Percentiles rank a stretch among this genome's conserved stretches.
Evolutionary conservation across 2,888 invertebrate species (phyloP).

Genomic region (Mimas tiliae): DNA sequence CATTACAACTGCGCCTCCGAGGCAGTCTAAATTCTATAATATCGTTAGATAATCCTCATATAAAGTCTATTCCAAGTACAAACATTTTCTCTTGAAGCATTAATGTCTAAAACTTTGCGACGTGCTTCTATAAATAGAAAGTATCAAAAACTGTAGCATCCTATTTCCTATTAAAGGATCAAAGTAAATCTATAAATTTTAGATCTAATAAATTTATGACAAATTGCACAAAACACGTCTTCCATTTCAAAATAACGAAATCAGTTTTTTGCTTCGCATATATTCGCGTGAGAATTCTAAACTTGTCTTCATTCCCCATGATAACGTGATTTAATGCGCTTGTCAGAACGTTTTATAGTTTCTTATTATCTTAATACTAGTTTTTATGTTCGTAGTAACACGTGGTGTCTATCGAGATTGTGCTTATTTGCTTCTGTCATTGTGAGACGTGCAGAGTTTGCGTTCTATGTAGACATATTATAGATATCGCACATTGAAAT

Average conservation of each 20-base stretch:
- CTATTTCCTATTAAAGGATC: no score
- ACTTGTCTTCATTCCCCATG: slow-evolving; percentile 17
- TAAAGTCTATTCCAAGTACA: no score
- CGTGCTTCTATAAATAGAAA: no score
- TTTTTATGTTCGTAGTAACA: slow-evolving; percentile 19
- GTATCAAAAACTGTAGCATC: no score
- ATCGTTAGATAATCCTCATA: no score
- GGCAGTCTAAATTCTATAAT: no score
- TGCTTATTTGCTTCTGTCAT: neutral
- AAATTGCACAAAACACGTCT: neutral
- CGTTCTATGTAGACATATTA: no score
- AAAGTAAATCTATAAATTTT: no score
- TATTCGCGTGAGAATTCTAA: slow-evolving; percentile 4
- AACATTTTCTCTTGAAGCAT: no score
- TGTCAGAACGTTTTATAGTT: slow-evolving; percentile 1
- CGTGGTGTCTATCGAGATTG: slow-evolving; percentile 26
- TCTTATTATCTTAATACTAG: slow-evolving; percentile 3
- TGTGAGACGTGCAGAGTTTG: neutral
- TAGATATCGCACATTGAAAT: neutral
- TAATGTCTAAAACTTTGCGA: no score
- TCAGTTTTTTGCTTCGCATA: neutral
- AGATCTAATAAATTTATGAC: no score
- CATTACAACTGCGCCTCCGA: no score
- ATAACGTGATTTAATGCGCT: slow-evolving; percentile 11
- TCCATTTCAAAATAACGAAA: neutral